phyloP scores from a whole-genome alignment of 2,888 invertebrate genomes.

The Anthophora plumipes region DNA sequence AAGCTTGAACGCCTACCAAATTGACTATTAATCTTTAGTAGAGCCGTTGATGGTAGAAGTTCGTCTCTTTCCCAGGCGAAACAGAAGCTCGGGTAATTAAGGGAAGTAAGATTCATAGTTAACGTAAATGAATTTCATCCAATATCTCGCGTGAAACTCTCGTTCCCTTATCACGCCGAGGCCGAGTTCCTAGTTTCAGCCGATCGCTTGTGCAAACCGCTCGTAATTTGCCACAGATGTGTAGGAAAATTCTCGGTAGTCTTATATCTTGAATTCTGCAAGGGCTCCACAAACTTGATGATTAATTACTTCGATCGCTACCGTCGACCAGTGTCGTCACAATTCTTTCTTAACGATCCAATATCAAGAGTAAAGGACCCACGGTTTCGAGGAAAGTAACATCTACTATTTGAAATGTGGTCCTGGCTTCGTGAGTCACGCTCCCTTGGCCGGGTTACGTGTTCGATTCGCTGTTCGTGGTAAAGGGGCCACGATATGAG shows the following conservation, averaged over 20 bases:
- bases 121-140: conserved; percentile 43
- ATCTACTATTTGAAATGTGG: conserved; percentile 29
- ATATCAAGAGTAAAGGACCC: not conserved
- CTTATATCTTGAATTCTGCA: not conserved
- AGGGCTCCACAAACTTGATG: conserved; percentile 7
- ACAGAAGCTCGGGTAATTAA: conserved; percentile 13
- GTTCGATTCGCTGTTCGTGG: conserved; percentile 60
- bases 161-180: conserved; percentile 13
- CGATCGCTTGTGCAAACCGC: not conserved
- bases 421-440: conserved; percentile 41
- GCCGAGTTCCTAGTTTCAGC: not conserved
- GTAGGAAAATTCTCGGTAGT: not conserved
- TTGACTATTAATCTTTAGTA: conserved; percentile 21
- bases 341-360: not conserved
- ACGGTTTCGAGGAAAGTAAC: not conserved
- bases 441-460: conserved; percentile 28
- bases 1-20: conserved; percentile 8
- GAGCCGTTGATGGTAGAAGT: conserved; percentile 7
- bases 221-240: conserved; percentile 12
- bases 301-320: not conserved
- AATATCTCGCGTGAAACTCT: conserved; percentile 34
- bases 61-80: conserved; percentile 11
- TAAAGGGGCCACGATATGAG: conserved; percentile 52
- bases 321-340: not conserved
- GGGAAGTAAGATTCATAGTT: conserved; percentile 22